A percentile compares a stretch with the other conserved stretches of the same genome.
These are phyloP conservation scores for Staurois parvus DNA, from an alignment of 2,797 vertebrate genomes.

Conservation along the genomic window DNA sequence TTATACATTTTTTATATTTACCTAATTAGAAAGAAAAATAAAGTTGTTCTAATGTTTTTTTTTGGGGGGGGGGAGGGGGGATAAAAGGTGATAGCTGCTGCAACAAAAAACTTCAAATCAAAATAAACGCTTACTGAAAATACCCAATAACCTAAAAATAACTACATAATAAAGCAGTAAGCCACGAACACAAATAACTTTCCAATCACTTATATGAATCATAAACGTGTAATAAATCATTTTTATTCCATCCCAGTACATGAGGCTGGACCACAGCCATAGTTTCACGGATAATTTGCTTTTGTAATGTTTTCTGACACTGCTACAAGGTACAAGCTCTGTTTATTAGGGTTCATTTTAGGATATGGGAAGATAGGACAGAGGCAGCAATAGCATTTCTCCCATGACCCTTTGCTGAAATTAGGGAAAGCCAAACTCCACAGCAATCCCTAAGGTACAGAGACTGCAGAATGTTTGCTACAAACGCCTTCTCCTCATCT, in stretches of 20 bases:
- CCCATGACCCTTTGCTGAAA: conserved; percentile 40
- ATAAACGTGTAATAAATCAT: neutral
- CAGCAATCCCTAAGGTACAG: conserved; percentile 33
- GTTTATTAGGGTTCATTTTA: conserved; percentile 40
- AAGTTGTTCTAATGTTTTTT: too few species aligned
- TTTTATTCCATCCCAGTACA: neutral
- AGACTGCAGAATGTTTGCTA: conserved; percentile 18
- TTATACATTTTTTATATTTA: too few species aligned
- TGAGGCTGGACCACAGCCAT: neutral
- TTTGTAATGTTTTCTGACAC: conserved; percentile 41
- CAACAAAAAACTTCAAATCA: too few species aligned
- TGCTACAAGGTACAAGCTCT: neutral
- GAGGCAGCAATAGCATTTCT: conserved; percentile 41
- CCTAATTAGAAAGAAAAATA: too few species aligned
- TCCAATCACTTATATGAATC: neutral
- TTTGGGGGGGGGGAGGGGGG: too few species aligned
- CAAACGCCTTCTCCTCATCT: neutral
- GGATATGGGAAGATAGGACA: conserved; percentile 44
- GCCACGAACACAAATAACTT: neutral
- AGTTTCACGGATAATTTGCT: conserved; percentile 34
- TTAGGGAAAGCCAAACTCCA: conserved; percentile 18
- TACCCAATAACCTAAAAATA: neutral
- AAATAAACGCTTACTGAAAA: neutral
- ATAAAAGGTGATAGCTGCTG: neutral
- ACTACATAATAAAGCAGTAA: neutral